Conservation (phyloP, 2,888 invertebrate genomes). For the Metellina segmentata region DNA sequence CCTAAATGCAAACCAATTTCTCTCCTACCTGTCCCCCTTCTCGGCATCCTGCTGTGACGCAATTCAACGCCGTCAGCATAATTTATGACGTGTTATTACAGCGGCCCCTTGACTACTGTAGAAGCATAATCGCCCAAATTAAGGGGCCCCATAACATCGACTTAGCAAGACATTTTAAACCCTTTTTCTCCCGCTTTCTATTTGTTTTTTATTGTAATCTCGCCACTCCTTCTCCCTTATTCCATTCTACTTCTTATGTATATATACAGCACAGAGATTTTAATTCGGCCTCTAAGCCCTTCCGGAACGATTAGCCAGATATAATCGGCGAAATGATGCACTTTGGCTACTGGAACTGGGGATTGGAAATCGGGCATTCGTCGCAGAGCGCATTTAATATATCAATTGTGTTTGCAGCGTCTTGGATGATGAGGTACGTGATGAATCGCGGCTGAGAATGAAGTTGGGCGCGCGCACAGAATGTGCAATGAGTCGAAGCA, state of each 20-base stretch:
- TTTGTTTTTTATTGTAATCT: neutral
- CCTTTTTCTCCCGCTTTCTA: constrained; percentile 33
- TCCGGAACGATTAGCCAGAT: neutral
- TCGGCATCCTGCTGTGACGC: constrained; percentile 22
- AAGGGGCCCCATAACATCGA: constrained; percentile 46
- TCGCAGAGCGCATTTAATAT: constrained; percentile 21
- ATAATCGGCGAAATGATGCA: constrained; percentile 35
- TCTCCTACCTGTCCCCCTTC: neutral
- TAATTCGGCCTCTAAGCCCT: constrained; percentile 31
- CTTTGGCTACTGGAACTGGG: constrained; percentile 32
- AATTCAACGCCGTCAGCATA: constrained; percentile 57
- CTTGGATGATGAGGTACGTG: neutral
- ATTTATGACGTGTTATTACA: constrained; percentile 72
- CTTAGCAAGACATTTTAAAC: constrained; percentile 50
- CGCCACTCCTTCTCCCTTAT: neutral
- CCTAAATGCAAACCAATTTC: neutral
- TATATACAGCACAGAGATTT: constrained; percentile 47
- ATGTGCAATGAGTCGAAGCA: neutral
- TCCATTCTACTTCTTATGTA: neutral
- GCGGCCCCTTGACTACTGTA: constrained; percentile 63
- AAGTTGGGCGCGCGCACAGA: no score
- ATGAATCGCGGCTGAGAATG: constrained; percentile 19
- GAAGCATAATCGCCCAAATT: constrained; percentile 67
- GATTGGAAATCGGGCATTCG: neutral
- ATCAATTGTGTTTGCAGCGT: constrained; percentile 29